phyloP scores from a whole-genome alignment of 2,797 vertebrate species.

The Gymnothorax javanicus region DNA sequence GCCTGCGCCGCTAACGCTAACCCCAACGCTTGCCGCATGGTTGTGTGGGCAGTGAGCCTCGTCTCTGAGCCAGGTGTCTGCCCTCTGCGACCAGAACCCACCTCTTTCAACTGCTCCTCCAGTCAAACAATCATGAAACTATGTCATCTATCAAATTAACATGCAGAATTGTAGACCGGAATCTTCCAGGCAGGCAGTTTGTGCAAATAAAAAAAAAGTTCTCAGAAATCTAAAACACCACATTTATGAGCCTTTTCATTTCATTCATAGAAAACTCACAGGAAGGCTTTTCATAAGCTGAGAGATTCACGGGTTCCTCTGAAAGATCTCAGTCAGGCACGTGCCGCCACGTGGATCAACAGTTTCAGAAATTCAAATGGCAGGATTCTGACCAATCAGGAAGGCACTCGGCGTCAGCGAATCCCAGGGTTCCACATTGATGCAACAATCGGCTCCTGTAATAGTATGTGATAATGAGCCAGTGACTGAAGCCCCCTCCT shows the following conservation, averaged over 20 bases:
- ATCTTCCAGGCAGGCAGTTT: slow-evolving; percentile 1
- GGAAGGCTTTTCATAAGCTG: too few relatives aligned
- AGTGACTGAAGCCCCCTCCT: too few relatives aligned
- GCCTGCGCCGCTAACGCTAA: not conserved
- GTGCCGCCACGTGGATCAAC: not conserved
- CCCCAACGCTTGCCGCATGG: not conserved
- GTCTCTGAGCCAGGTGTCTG: not conserved
- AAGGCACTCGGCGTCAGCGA: not conserved
- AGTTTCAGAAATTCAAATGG: not conserved
- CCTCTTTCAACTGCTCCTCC: not conserved
- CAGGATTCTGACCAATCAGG: not conserved
- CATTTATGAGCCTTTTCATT: not conserved
- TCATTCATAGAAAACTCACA: not conserved
- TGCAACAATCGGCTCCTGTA: too few relatives aligned
- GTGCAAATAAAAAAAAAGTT: not conserved
- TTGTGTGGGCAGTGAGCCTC: not conserved
- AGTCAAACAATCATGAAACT: not conserved
- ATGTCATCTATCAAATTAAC: not conserved
- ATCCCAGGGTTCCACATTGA: not conserved
- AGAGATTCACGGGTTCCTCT: not conserved
- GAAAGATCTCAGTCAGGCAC: not conserved
- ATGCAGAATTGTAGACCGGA: not conserved
- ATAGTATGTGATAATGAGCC: too few relatives aligned
- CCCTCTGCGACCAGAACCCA: not conserved
- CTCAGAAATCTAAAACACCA: not conserved